Conservation (phyloP, 2,888 invertebrate species). For the Acrobasis suavella region DNA sequence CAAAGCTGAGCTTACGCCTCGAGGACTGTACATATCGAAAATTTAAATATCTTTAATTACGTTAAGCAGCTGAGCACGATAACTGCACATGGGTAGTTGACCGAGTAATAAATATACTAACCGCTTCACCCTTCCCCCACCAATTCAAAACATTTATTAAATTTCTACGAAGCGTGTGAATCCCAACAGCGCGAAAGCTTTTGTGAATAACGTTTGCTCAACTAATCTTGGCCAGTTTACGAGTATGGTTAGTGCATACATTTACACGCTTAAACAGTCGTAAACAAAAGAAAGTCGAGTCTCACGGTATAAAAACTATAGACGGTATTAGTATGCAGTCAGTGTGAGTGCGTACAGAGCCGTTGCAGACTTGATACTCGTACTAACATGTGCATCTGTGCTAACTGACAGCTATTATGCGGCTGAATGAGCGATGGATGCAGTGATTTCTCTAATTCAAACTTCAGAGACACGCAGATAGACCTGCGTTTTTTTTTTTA, state of each 20-base stretch:
- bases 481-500: too few species aligned
- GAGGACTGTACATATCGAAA: too few species aligned
- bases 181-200: slow-evolving; percentile 2
- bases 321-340: slow-evolving; percentile 46
- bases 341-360: neutral
- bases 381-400: neutral
- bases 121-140: neutral
- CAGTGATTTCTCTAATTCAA: too few species aligned
- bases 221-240: slow-evolving; percentile 10
- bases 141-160: slow-evolving; percentile 2
- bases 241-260: slow-evolving; percentile 18
- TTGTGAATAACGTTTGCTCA: slow-evolving; percentile 12
- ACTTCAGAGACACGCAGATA: too few species aligned
- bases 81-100: neutral
- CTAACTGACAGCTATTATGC: neutral
- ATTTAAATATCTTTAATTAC: too few species aligned
- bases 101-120: neutral
- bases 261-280: slow-evolving; percentile 25
- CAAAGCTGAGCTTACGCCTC: too few species aligned
- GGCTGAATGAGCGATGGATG: neutral
- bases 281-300: slow-evolving; percentile 31
- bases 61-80: too few species aligned
- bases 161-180: slow-evolving; percentile 13
- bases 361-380: neutral
- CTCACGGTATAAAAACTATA: slow-evolving; percentile 30